Evolutionary conservation across 2,888 invertebrate genomes (phyloP), one percentile per base, ranked within the genome.

Genomic region (Cordilura impudica): DNA sequence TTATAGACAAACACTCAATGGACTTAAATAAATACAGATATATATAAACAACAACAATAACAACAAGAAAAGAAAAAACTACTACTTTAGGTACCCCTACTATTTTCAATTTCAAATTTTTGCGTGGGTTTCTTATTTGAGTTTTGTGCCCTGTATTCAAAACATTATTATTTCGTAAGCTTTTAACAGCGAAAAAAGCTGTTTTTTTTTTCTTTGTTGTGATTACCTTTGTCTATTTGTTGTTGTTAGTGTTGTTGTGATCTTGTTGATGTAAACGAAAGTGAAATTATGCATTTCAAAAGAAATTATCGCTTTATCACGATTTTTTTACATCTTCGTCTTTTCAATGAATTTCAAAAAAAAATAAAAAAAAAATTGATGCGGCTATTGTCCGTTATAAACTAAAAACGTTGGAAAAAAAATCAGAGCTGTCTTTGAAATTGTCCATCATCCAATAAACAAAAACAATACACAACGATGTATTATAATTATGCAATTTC

Each of bases 291-390:
- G 75, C 72, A 80, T 74, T 77, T 66, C 67, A 71, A 76, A 77
- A 70, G 80, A 81, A 82, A 82, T 82, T 80, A 82, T 82, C 80
- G 81, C 81, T 81, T 80, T 77, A 81, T 82, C 82, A 82, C 82
- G 82, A 82, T 71, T 78, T 70, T 63, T 16, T 35, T 16, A 29
- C 54, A 35, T 35, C 67, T 54, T 35, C 12, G 35, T 39, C 35
- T 12, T 39, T 39, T 39, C 14, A 39, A n/a, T 39, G 35, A 39
- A 39, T n/a, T n/a, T n/a, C 10, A 39, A 39, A 4, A 1, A 39
- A 39, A n/a, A 5, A 31, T 10, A 31, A 31, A 0, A 39, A n/a
- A n/a, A 8, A 39, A 2, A 35, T 35, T 35, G 35, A 35, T 35
- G 35, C n/a, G 35, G 35, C 35, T 39, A n/a, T 39, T 39, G n/a